These are phyloP conservation scores for Leguminivora glycinivorella DNA, from an alignment of 1,140 invertebrate genomes.

Conservation along the genomic window DNA sequence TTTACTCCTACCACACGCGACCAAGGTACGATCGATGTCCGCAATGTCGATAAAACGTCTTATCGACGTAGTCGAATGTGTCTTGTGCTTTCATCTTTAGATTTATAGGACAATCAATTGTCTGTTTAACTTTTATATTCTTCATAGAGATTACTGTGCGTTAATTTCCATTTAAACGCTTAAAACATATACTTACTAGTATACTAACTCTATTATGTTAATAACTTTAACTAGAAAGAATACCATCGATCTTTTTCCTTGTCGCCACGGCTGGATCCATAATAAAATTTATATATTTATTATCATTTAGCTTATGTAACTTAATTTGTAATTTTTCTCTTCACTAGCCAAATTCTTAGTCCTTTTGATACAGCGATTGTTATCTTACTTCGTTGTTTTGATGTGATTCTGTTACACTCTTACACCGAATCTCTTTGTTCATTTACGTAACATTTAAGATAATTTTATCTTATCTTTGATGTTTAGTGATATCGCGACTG, in stretches of 20 bases:
- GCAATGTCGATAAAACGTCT: slow-evolving; percentile 12
- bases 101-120: background rate
- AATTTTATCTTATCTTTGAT: too few species aligned
- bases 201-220: too few species aligned
- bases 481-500: too few species aligned
- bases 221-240: background rate
- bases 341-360: background rate
- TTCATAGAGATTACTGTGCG: background rate
- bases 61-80: slow-evolving; percentile 10
- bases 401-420: too few species aligned
- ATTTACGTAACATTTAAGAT: too few species aligned
- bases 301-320: background rate
- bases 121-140: background rate
- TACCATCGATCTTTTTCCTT: too few species aligned
- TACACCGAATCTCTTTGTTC: too few species aligned
- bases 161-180: background rate
- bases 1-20: slow-evolving; percentile 78
- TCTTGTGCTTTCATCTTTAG: slow-evolving; percentile 26
- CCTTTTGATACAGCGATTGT: too few species aligned
- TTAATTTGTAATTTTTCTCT: background rate
- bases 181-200: too few species aligned
- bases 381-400: too few species aligned
- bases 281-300: background rate
- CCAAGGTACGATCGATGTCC: slow-evolving; percentile 78
- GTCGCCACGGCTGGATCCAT: too few species aligned